Evolutionary conservation across 2,888 invertebrate genomes (phyloP), one percentile per base, ranked within the genome.

Genomic region (Cheilosia vernalis): DNA sequence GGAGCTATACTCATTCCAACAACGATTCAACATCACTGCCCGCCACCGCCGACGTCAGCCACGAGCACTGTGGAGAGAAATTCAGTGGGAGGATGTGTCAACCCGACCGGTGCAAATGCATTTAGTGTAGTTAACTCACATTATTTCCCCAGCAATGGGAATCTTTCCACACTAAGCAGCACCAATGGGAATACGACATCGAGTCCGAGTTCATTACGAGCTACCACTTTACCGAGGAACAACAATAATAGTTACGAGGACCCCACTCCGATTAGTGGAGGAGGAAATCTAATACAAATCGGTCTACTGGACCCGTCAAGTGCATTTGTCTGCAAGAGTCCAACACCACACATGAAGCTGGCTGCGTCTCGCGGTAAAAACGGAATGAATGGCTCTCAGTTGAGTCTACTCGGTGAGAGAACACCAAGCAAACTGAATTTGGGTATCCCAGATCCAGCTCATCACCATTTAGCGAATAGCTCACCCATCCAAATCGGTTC

Each of bases 151-250:
- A 88, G 88, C 67, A 88, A 87, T 77, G 92, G 60, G 89, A 92
- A 17, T 91, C 91, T 87, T 88, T 90, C 74, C 88, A 88, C 64
- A 87, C 33, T 80, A 21, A 89, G 89, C 69, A 87, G 89, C 67
- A 87, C 88, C 47, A 89, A 89, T 87, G 89, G 89, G 63, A 89
- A 89, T 61, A 89, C 89, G 2, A 89, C 87, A 55, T 88, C 87
- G 69, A 88, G 78, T 69, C 88, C 87, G 40, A 83, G 84, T 66
- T 85, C 88, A 72, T 27, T 89, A 47, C 91, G 96, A 49, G 95
- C 96, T 1, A 95, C 95, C 24, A 96, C 96, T 1, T 91, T 96
- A 63, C 96, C 96, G 0, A 93, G 96, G 80, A 96, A 96, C 88
- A 95, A 87, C 27, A 87, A 86, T 60, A 85, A 81, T 49, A 79